Base-by-base conservation (phyloP, 2,797 vertebrate species). In the Euthynnus affinis region DNA sequence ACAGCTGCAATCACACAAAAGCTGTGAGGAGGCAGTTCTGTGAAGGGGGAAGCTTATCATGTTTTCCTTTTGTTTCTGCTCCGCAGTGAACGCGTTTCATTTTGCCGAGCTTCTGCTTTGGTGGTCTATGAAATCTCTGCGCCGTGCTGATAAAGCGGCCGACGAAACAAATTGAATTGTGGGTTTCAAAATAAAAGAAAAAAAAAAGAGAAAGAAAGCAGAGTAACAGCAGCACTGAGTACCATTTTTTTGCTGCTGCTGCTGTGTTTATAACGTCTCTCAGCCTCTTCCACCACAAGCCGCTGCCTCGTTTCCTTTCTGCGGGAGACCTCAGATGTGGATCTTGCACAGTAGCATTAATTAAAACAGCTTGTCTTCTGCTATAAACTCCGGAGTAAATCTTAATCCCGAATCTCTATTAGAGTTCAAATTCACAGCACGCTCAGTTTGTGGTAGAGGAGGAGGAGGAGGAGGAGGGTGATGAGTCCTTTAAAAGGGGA, bases 361-460 rank as follows among this genome's bases (percentile, higher is more conserved):
- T 71, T 52, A 71, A 84, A 84, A 58, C 81, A 71, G 67, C 68
- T 37, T 62, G 84, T 37, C 76, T 61, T 57, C 74, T 1, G 3
- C 57, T 42, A 34, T 34, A 51, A 81, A 79, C 82, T 73, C 59
- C 2, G 59, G 65, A 65, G 14, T 57, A 17, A 17, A 77, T 53
- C 67, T 49, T 59, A 73, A 83, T 82, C 64, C 68, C 27, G 60
- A 61, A 76, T 57, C 65, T 70, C 44, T 3, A 3, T n/a, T 69
- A 62, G 56, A 52, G 52, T 80, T 88, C 70, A 81, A 53, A 59
- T 60, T 77, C 71, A 13, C 82, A 81, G 81, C 64, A 2, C 13
- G 71, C 70, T 70, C n/a, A n/a, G n/a, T n/a, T n/a, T n/a, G n/a
- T n/a, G n/a, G n/a, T n/a, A n/a, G n/a, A n/a, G n/a, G n/a, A n/a